These are phyloP conservation scores for Cryptotis parvus DNA, from an alignment of 2,113 vertebrate genomes.

Conservation along the genomic window DNA sequence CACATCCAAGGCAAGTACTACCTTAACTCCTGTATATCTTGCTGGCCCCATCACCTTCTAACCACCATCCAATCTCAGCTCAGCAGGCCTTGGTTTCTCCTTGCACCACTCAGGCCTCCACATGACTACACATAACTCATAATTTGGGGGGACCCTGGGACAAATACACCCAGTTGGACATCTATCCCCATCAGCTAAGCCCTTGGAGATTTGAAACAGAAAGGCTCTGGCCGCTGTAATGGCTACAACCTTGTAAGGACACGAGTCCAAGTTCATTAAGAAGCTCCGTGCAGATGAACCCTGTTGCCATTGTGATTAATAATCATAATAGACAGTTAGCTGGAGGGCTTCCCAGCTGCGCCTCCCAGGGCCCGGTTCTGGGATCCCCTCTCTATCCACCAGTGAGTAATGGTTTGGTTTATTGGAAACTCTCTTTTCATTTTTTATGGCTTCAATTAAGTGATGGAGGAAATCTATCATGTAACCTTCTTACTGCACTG, in stretches of 20 bases:
- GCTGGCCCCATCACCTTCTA: no score
- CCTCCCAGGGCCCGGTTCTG: constrained; percentile 73
- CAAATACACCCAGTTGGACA: neutral
- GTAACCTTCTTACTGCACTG: constrained; percentile 82
- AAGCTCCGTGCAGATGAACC: constrained; percentile 57
- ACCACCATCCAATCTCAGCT: neutral
- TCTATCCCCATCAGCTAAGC: constrained; percentile 47
- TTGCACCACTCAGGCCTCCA: neutral
- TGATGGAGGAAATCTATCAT: constrained; percentile 87
- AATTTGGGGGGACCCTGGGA: constrained; percentile 8
- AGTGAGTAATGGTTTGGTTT: constrained; percentile 86
- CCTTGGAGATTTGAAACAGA: constrained; percentile 60
- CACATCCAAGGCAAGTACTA: no score
- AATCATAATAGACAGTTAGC: constrained; percentile 69
- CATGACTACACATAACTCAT: neutral
- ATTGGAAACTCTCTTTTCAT: constrained; percentile 88
- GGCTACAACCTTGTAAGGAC: constrained; percentile 79
- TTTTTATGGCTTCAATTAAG: constrained; percentile 89
- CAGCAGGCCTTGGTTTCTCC: neutral
- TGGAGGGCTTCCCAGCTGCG: constrained; percentile 77
- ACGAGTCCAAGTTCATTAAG: constrained; percentile 80
- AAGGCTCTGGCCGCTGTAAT: constrained; percentile 54
- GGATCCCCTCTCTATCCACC: constrained; percentile 65
- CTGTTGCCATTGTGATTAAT: constrained; percentile 76
- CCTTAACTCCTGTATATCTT: no score